Percentiles rank a stretch among this genome's conserved stretches.
These are phyloP conservation scores for Torymus aiolomorphi DNA, from an alignment of 2,888 invertebrate species.

Conservation along the genomic window DNA sequence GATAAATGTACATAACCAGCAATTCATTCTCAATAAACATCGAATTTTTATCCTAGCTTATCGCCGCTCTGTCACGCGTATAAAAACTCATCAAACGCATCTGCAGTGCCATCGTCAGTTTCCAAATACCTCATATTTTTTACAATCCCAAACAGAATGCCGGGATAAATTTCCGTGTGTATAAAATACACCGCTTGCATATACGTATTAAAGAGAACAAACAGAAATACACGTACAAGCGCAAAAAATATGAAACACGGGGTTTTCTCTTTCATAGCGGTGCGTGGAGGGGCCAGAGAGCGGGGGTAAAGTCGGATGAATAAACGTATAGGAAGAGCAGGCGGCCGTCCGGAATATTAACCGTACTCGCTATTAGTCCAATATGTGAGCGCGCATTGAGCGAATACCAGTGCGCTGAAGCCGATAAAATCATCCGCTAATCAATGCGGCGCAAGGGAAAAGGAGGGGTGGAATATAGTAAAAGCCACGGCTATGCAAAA, in stretches of 20 bases:
- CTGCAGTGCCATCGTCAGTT: not conserved
- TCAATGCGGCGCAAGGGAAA: constrained; percentile 57
- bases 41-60: not conserved
- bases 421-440: constrained; percentile 64
- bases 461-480: too few species aligned
- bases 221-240: not conserved
- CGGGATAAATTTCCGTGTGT: too few species aligned
- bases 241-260: constrained; percentile 1
- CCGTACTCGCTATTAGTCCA: constrained; percentile 59
- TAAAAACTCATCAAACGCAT: constrained; percentile 32
- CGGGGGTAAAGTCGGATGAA: constrained; percentile 24
- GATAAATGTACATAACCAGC: not conserved
- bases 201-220: constrained; percentile 17
- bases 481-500: too few species aligned
- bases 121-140: constrained; percentile 16
- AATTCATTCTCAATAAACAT: constrained; percentile 18
- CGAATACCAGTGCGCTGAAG: constrained; percentile 38
- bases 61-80: not conserved
- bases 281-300: too few species aligned
- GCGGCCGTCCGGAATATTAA: constrained; percentile 39
- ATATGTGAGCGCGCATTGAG: constrained; percentile 59
- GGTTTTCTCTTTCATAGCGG: too few species aligned
- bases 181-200: constrained; percentile 3
- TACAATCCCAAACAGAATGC: constrained; percentile 24
- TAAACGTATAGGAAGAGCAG: not conserved